These are phyloP conservation scores for Porites lutea DNA, from an alignment of 64 coral and sea anemone species.

Conservation along the genomic window DNA sequence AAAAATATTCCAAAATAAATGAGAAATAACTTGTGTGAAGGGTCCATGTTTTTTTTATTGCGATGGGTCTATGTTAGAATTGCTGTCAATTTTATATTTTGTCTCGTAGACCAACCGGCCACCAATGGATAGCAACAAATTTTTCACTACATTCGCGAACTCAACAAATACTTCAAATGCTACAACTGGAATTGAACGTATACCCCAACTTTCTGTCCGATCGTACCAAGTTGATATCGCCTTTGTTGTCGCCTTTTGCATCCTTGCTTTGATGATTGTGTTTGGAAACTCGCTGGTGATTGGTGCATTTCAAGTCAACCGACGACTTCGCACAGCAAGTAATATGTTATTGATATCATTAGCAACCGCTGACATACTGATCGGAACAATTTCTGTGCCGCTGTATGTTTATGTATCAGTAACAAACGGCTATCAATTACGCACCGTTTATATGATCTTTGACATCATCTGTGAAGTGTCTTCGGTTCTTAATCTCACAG, in stretches of 20 bases:
- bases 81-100: too few species aligned
- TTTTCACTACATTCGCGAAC: too few species aligned
- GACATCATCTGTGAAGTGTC: constrained; percentile 79
- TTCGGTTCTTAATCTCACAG: constrained; percentile 81
- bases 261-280: constrained; percentile 73
- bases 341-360: constrained; percentile 84
- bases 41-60: too few species aligned
- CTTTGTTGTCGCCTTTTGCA: constrained; percentile 7
- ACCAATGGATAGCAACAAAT: too few species aligned
- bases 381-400: constrained; percentile 72
- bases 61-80: too few species aligned
- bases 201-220: background rate
- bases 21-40: too few species aligned
- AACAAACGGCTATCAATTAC: background rate
- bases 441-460: constrained; percentile 45
- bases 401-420: constrained; percentile 53
- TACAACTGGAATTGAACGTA: too few species aligned
- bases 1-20: too few species aligned
- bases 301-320: constrained; percentile 70
- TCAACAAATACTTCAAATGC: too few species aligned
- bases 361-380: constrained; percentile 79
- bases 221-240: constrained; percentile 7
- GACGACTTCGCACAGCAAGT: constrained; percentile 70
- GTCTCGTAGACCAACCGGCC: too few species aligned
- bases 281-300: constrained; percentile 81